Conservation (phyloP, 2,797 vertebrate species). For the Gastrophryne carolinensis region DNA sequence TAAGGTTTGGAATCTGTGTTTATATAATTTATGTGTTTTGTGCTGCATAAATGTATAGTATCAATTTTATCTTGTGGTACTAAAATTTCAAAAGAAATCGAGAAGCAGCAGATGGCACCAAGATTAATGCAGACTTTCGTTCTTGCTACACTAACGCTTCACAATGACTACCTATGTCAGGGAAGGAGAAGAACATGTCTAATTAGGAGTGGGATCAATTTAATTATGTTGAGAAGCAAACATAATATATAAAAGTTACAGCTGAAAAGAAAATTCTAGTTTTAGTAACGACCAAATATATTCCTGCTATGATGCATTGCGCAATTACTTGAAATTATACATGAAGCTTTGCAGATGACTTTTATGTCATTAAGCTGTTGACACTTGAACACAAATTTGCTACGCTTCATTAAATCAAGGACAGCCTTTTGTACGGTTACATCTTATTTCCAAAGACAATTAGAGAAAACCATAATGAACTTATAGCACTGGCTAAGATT, state of each 20-base stretch:
- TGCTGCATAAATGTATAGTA: background rate
- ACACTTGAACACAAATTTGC: conserved; percentile 21
- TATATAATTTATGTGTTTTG: conserved; percentile 6
- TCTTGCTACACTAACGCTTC: background rate
- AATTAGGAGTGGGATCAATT: conserved; percentile 21
- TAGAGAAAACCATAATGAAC: background rate
- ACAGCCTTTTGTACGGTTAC: background rate
- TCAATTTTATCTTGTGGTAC: background rate
- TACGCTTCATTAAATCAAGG: conserved; percentile 14
- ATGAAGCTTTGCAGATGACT: conserved; percentile 14
- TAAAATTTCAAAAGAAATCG: background rate
- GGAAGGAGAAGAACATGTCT: background rate
- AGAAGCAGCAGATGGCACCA: conserved; percentile 3
- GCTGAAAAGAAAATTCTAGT: background rate
- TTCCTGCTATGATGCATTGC: conserved; percentile 19
- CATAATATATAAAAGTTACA: conserved; percentile 6
- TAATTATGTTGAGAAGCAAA: conserved; percentile 5
- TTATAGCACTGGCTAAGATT: too few species aligned
- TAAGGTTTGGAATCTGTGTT: background rate
- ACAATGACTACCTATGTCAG: conserved; percentile 7
- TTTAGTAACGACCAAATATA: background rate
- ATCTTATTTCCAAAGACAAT: conserved; percentile 17
- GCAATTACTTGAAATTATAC: conserved; percentile 21
- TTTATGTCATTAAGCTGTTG: conserved; percentile 26
- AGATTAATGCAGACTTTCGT: background rate